Evolutionary conservation across 2,888 invertebrate species (phyloP).

Genomic region (Platerodrilus igneus): DNA sequence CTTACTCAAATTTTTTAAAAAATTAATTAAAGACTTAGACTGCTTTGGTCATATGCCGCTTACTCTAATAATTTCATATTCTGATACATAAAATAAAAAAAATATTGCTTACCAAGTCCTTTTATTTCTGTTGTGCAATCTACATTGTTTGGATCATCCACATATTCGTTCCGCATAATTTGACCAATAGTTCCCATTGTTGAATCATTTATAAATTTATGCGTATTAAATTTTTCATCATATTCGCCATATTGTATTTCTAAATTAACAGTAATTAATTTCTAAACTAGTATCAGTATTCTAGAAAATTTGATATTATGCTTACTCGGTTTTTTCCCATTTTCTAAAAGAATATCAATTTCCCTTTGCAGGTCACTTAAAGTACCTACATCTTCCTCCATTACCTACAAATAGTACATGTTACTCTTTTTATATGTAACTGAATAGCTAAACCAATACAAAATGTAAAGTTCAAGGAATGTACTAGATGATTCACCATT

Average conservation of each 20-base stretch:
- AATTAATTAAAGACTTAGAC: too few species aligned
- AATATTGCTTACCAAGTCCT: conserved; percentile 42
- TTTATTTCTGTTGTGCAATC: conserved; percentile 18
- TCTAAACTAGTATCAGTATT: too few species aligned
- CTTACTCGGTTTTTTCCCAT: conserved; percentile 46
- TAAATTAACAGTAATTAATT: too few species aligned
- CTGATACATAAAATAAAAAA: neutral
- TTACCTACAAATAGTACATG: conserved; percentile 34
- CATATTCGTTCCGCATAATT: conserved; percentile 40
- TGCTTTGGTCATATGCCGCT: too few species aligned
- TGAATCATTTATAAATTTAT: conserved; percentile 48
- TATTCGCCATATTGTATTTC: too few species aligned
- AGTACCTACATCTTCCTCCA: conserved; percentile 60
- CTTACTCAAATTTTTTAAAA: too few species aligned
- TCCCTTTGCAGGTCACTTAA: conserved; percentile 77
- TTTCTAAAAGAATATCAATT: conserved; percentile 79
- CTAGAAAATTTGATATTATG: too few species aligned
- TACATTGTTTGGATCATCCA: conserved; percentile 36
- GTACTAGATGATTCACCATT: too few species aligned
- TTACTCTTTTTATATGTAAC: too few species aligned
- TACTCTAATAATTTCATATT: conserved; percentile 1
- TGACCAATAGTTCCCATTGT: conserved; percentile 47
- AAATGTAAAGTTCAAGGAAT: too few species aligned
- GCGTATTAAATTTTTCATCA: conserved; percentile 11
- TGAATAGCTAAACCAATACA: too few species aligned